phyloP scores from a whole-genome alignment of 2,797 vertebrate genomes.

The Psittacula echo region DNA sequence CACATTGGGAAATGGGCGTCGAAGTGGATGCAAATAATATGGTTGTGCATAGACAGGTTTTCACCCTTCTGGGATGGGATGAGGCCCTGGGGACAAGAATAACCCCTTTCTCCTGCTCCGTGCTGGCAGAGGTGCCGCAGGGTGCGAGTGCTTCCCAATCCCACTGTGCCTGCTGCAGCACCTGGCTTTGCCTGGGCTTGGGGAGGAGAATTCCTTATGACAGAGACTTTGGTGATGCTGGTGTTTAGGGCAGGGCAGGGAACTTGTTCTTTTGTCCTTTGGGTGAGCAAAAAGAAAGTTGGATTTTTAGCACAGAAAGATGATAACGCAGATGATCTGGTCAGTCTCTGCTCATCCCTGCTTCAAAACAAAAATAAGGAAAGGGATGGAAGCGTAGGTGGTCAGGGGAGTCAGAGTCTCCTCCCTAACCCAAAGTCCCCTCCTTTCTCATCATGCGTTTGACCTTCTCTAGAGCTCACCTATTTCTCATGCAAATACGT shows the following conservation, averaged over 20 bases:
- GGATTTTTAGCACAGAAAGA: background rate
- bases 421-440: background rate
- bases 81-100: fast-evolving
- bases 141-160: fast-evolving
- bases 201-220: background rate
- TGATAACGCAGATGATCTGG: fast-evolving
- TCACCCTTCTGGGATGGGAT: background rate
- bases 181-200: background rate
- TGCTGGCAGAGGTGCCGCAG: background rate
- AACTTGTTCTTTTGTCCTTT: background rate
- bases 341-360: fast-evolving
- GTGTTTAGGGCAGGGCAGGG: background rate
- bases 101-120: background rate
- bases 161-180: fast-evolving
- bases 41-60: background rate
- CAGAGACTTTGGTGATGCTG: background rate
- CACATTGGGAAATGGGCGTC: background rate
- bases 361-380: background rate
- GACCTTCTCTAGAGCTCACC: conserved; percentile 11
- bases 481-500: conserved; percentile 42
- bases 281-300: background rate
- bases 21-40: background rate
- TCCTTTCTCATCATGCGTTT: background rate
- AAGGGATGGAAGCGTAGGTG: background rate
- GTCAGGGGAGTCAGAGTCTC: background rate